Base-by-base conservation (phyloP, 2,113 vertebrate genomes). In the Galeopterus variegatus region DNA sequence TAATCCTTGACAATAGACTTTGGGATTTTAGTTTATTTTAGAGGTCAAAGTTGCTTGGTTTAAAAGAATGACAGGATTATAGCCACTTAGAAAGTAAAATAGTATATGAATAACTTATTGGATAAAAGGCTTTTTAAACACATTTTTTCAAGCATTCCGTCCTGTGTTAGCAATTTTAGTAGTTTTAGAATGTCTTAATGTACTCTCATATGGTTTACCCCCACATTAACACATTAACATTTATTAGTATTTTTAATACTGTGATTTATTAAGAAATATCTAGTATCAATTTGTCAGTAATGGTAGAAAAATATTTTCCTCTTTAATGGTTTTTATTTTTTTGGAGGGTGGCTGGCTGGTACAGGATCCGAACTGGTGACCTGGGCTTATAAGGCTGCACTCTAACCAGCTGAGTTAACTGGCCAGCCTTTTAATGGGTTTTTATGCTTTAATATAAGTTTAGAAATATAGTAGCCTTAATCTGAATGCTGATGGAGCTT, bases 21-120 rank as follows among this genome's bases (percentile, higher is more conserved):
- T 21, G 77, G 62, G 77, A 69, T 84, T 96, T 96, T 88, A 75
- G 65, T 94, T 94, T 84, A 48, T 90, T 94, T 88, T 88, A 87
- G 56, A 95, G 73, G 45, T 85, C 67, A 73, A 65, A 85, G 58
- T 83, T 95, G 58, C 54, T 95, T 94, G 88, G 6, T 87, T n/a
- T 94, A 31, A 58, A 62, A 88, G 56, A 82, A 56, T 72, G 94
- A n/a, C 67, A 89, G 76, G 96, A 96, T 70, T 97, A n/a, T 88
- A 93, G 52, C 11, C 18, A 15, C 56, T 88, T 91, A 72, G 64
- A 83, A 95, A 89, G 21, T 72, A 81, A 87, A 90, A 72, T 41
- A 65, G 52, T 89, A 94, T 54, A 52, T 81, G 56, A 73, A 36
- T 87, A 96, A 69, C n/a, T 95, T 73, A 3, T 81, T 84, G n/a